These are phyloP conservation scores for Aleiodes leptofemur DNA, from an alignment of 2,888 invertebrate species.

Conservation along the genomic window DNA sequence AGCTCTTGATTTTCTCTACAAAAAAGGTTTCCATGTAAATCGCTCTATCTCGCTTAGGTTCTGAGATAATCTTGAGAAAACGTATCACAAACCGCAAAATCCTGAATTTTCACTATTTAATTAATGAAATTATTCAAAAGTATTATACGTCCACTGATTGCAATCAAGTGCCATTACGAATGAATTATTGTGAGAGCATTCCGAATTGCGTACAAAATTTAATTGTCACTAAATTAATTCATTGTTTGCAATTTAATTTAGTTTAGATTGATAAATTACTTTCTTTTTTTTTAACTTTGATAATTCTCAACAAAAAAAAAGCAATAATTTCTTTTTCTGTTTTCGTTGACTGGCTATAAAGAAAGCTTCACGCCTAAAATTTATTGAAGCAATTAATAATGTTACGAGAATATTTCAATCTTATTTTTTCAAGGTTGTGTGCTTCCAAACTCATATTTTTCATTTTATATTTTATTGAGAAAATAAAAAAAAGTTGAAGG, in stretches of 20 bases:
- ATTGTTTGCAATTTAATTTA: too few species aligned
- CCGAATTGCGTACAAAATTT: constrained; percentile 31
- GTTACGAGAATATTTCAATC: constrained; percentile 2
- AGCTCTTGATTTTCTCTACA: too few species aligned
- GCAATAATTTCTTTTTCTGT: constrained; percentile 16
- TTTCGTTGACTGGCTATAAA: neutral
- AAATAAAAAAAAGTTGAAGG: constrained; percentile 3
- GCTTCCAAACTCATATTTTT: constrained; percentile 44
- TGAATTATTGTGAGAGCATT: constrained; percentile 28
- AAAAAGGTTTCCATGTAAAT: too few species aligned
- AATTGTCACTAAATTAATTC: constrained; percentile 8
- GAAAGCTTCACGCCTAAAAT: constrained; percentile 15
- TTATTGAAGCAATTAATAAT: constrained; percentile 5
- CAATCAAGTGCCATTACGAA: constrained; percentile 52
- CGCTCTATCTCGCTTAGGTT: too few species aligned
- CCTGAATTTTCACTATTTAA: neutral
- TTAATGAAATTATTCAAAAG: constrained; percentile 30
- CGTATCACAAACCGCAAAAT: neutral
- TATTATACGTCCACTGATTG: constrained; percentile 53
- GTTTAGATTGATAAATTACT: too few species aligned
- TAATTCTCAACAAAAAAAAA: neutral
- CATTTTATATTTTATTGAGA: constrained; percentile 28
- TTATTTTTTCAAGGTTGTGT: constrained; percentile 48
- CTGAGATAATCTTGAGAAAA: too few species aligned
- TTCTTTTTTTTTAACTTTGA: too few species aligned